Evolutionary conservation across 1,140 invertebrate genomes (phyloP), one percentile per base, ranked within the genome.

Genomic region (Anadara kagoshimensis): DNA sequence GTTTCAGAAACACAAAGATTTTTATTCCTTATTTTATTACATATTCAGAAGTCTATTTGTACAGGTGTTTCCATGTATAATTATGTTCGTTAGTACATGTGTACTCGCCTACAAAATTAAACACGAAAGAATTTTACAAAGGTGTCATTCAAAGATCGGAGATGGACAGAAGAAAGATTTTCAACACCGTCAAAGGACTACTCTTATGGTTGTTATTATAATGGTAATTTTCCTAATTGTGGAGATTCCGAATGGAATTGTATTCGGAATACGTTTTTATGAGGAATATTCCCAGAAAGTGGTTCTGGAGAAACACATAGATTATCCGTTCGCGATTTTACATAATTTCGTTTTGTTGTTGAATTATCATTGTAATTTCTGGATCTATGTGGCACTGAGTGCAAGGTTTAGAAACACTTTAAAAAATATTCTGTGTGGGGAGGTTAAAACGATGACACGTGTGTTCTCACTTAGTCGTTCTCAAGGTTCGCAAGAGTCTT

Each of bases 281-380:
- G 73, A 75, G 12, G 61, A 71, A 2, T 41, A 54, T 41, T 36
- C 68, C 2, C 43, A 70, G 16, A 59, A 62, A 22, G 41, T 45
- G 12, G 56, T 75, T 24, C 36, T 75, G 44, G 53, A 62, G n/a
- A 45, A 22, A 22, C 44, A 56, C 43, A 66, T 69, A n/a, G 73
- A 75, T 58, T 75, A 75, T 49, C 68, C 73, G 3, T 69, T 75
- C 47, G 73, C 73, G 24, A 75, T 75, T 45, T 41, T 75, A 18
- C 73, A 75, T 36, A 75, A 75, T 59, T 75, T 75, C 47, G 26
- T 75, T 1, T 53, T 75, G 16, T 62, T 75, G 44, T 47, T 75
- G n/a, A 75, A 68, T 56, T 75, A 75, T 53, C 73, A 75, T 54
- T 75, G 73, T 70, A 75, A 75, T 41, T 75, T 75, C 47, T 75